Conservation (phyloP, 1,140 invertebrate species). For the Hirudo medicinalis region DNA sequence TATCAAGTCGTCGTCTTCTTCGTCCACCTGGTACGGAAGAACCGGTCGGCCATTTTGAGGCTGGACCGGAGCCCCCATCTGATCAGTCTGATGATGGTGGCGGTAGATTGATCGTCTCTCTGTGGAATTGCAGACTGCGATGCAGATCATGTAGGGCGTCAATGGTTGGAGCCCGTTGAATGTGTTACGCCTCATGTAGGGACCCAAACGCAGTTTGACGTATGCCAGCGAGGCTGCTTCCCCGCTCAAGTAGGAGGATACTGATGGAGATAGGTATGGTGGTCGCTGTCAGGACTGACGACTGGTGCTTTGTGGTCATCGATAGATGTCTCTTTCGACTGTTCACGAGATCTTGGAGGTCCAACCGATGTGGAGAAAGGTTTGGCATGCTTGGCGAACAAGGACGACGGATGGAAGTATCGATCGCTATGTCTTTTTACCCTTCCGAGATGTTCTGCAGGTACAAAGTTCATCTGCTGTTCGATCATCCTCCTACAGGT, state of each 20-base stretch:
- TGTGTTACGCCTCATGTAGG: not conserved
- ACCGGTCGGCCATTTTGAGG: not conserved
- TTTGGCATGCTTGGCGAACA: not conserved
- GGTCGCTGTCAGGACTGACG: not conserved
- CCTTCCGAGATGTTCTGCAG: not conserved
- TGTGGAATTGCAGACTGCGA: not conserved
- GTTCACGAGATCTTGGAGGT: too few relatives aligned
- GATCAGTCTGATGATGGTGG: too few relatives aligned
- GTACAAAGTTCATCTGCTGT: not conserved
- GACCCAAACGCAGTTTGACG: not conserved
- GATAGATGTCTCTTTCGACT: not conserved
- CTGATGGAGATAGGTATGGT: not conserved
- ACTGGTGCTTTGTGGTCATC: too few relatives aligned
- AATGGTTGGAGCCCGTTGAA: not conserved
- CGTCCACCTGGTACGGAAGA: not conserved
- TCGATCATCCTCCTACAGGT: conserved; percentile 2
- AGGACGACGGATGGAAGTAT: not conserved
- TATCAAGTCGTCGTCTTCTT: not conserved
- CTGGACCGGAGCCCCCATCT: too few relatives aligned
- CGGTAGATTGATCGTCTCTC: not conserved
- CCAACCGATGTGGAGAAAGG: not conserved
- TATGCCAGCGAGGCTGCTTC: not conserved
- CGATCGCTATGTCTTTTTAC: too few relatives aligned
- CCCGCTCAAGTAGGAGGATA: not conserved
- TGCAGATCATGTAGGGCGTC: not conserved